A percentile compares a stretch with the other conserved stretches of the same genome.
Conservation (phyloP, 2,888 invertebrate species). For the Scaptomyza parva region DNA sequence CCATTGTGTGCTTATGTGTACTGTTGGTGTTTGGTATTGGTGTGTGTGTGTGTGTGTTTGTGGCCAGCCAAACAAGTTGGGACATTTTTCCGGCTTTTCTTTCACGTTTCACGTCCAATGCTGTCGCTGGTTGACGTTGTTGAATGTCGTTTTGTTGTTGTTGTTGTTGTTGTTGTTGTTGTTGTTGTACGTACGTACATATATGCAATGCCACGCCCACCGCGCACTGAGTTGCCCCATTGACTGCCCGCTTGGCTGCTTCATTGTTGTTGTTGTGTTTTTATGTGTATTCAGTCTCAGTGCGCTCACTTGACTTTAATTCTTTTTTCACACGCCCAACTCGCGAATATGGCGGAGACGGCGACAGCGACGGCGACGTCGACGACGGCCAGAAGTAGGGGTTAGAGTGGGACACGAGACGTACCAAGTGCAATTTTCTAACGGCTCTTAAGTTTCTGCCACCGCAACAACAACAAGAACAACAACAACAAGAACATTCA, state of each 20-base stretch:
- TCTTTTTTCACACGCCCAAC: conserved; percentile 80
- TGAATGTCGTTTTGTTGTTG: conserved; percentile 24
- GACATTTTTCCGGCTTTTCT: conserved; percentile 78
- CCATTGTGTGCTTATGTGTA: too few species aligned
- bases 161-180: conserved; percentile 21
- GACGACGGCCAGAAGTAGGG: not conserved
- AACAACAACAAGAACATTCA: conserved; percentile 26
- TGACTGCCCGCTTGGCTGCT: conserved; percentile 45
- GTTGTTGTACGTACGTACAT: conserved; percentile 17
- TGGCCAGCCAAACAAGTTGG: conserved; percentile 72
- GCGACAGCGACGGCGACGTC: not conserved
- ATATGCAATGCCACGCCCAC: conserved; percentile 62
- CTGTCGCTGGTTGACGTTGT: conserved; percentile 68
- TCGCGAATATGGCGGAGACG: too few species aligned
- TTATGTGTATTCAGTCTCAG: conserved; percentile 79
- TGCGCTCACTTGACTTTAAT: conserved; percentile 81
- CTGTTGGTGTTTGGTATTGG: too few species aligned
- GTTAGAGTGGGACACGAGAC: not conserved
- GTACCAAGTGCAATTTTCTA: conserved; percentile 75
- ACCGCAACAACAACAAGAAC: conserved; percentile 39
- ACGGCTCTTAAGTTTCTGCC: conserved; percentile 71
- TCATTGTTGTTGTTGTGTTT: conserved; percentile 15
- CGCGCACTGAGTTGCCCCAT: conserved; percentile 18
- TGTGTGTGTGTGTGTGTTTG: conserved; percentile 60
- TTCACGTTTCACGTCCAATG: conserved; percentile 48